These are phyloP conservation scores for Manacus vitellinus DNA, from an alignment of 2,113 vertebrate species.

Conservation along the genomic window DNA sequence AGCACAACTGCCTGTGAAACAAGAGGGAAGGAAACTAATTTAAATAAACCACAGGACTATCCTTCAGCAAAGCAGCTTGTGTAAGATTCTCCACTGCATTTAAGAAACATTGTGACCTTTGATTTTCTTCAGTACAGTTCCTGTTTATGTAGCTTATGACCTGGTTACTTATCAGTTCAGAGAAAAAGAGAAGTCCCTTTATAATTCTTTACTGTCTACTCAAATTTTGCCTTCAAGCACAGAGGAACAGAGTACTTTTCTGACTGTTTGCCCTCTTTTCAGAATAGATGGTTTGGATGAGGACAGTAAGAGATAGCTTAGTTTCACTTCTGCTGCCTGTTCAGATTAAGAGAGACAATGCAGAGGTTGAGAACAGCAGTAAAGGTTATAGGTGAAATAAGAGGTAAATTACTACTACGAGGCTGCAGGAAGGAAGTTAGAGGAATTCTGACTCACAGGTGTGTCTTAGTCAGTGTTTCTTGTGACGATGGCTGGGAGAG, in stretches of 20 bases:
- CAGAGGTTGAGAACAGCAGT: background rate
- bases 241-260: background rate
- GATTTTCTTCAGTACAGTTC: background rate
- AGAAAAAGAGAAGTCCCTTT: background rate
- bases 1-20: background rate
- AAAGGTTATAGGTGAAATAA: slow-evolving; percentile 7
- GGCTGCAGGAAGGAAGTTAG: slow-evolving; percentile 19
- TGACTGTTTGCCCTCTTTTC: background rate
- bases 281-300: background rate
- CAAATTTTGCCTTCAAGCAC: background rate
- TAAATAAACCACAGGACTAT: background rate
- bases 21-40: background rate
- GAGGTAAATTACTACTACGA: background rate
- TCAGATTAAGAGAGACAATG: background rate
- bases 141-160: background rate
- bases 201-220: background rate
- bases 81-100: background rate
- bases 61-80: background rate
- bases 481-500: background rate
- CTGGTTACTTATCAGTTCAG: background rate
- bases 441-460: slow-evolving; percentile 50
- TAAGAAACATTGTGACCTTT: background rate
- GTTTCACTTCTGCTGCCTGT: background rate
- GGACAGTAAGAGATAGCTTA: background rate
- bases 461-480: slow-evolving; percentile 20